phyloP scores from a whole-genome alignment of 2,113 vertebrate genomes.

The Rhinogobius similis region DNA sequence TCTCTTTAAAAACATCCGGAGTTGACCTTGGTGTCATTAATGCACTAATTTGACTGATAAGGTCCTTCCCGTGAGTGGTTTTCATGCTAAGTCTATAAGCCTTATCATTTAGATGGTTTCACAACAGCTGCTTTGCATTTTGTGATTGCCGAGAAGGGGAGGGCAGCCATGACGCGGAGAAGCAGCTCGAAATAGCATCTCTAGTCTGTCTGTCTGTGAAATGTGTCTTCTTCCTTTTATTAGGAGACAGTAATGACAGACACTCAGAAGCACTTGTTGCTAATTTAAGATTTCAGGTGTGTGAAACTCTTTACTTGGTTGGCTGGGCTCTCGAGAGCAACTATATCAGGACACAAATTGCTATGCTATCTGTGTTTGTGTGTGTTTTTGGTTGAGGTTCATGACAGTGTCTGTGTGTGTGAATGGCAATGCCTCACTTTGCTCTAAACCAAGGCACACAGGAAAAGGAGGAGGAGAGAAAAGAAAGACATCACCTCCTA shows the following conservation, averaged over 20 bases:
- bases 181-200: conserved; percentile 38
- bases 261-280: conserved; percentile 47
- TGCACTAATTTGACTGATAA: conserved; percentile 61
- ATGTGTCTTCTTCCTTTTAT: conserved; percentile 35
- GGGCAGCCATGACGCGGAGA: conserved; percentile 10
- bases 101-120: conserved; percentile 53
- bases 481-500: conserved; percentile 26
- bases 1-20: conserved; percentile 45
- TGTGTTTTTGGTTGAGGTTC: not conserved
- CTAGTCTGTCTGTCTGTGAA: conserved; percentile 4
- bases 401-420: conserved; percentile 9
- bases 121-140: conserved; percentile 8
- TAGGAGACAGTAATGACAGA: conserved; percentile 26
- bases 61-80: conserved; percentile 1
- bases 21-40: conserved; percentile 58
- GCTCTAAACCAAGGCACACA: conserved; percentile 31
- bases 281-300: conserved; percentile 54
- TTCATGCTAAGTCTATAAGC: conserved; percentile 36
- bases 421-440: conserved; percentile 22
- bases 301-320: conserved; percentile 21
- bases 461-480: conserved; percentile 21
- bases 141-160: conserved; percentile 11
- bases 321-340: conserved; percentile 7
- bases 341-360: conserved; percentile 42
- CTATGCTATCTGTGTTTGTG: conserved; percentile 31